Evolutionary conservation across 1,140 invertebrate genomes (phyloP).

Genomic region (Sminthurides bifidus): DNA sequence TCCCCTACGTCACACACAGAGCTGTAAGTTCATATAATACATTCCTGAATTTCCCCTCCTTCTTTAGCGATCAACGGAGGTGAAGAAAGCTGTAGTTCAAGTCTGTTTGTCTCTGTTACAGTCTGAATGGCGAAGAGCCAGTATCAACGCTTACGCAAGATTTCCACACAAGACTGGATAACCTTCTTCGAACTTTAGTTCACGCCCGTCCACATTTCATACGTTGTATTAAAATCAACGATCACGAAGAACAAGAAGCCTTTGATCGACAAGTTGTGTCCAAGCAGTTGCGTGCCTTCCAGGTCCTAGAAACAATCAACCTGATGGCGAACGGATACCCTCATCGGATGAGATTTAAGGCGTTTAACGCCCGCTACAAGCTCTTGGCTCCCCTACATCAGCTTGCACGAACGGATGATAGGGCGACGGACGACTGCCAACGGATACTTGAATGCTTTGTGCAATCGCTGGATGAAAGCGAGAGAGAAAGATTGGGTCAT

Average conservation of each 20-base stretch:
- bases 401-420: slow-evolving; percentile 61
- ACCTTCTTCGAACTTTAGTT: slow-evolving; percentile 75
- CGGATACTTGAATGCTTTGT: slow-evolving; percentile 55
- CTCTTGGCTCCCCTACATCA: slow-evolving; percentile 64
- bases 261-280: slow-evolving; percentile 72
- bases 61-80: too few species aligned
- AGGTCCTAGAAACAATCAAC: slow-evolving; percentile 88
- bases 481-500: slow-evolving; percentile 35
- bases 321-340: slow-evolving; percentile 83
- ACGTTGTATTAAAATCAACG: slow-evolving; percentile 76
- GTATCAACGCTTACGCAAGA: slow-evolving; percentile 85
- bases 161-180: slow-evolving; percentile 84
- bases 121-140: slow-evolving; percentile 71
- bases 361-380: slow-evolving; percentile 76
- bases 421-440: slow-evolving; percentile 65
- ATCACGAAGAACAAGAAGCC: slow-evolving; percentile 55
- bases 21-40: slow-evolving; percentile 39
- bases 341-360: slow-evolving; percentile 87
- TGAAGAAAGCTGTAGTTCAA: too few species aligned
- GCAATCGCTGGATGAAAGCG: slow-evolving; percentile 37
- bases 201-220: slow-evolving; percentile 90
- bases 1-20: slow-evolving; percentile 81
- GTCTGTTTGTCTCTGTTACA: slow-evolving; percentile 33
- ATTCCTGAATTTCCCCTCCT: too few species aligned
- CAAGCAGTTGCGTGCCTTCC: slow-evolving; percentile 73